Evolutionary conservation across 64 coral and sea anemone genomes (phyloP).

Genomic region (Montipora cactus): DNA sequence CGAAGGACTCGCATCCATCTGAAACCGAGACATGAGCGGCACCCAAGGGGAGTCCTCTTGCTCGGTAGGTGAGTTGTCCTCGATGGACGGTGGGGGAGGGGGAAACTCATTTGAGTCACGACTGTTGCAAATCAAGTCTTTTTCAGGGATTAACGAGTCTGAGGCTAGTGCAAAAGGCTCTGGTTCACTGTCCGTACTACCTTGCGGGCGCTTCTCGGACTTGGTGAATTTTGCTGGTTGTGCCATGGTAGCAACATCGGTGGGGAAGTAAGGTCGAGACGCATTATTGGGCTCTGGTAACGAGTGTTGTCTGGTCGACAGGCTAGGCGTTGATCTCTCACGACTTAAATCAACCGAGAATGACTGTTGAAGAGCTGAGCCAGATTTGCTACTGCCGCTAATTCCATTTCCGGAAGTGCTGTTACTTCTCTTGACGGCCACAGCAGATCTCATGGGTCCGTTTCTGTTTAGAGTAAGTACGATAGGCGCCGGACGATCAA

Average conservation of each 20-base stretch:
- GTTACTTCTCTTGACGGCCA: conserved; percentile 57
- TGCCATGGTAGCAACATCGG: conserved; percentile 10
- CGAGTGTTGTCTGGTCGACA: conserved; percentile 7
- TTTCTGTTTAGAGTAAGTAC: conserved; percentile 48
- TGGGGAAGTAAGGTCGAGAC: not conserved
- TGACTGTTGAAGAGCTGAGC: not conserved
- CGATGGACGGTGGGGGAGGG: conserved; percentile 66
- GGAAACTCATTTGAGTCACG: conserved; percentile 69
- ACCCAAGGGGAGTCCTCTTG: conserved; percentile 76
- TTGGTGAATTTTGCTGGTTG: conserved; percentile 13
- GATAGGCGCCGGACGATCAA: conserved; percentile 58
- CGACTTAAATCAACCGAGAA: conserved; percentile 1
- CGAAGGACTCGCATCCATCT: conserved; percentile 46
- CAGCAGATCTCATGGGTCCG: conserved; percentile 52
- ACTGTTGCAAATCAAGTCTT: conserved; percentile 13
- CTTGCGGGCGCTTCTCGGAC: not conserved
- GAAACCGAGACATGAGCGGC: conserved; percentile 69
- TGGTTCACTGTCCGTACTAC: not conserved
- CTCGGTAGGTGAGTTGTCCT: conserved; percentile 5
- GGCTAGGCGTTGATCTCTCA: conserved; percentile 7
- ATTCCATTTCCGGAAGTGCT: conserved; percentile 18
- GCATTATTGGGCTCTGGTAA: conserved; percentile 5
- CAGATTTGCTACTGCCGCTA: not conserved
- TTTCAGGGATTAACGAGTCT: conserved; percentile 35
- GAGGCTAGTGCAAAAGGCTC: conserved; percentile 9